Base-by-base conservation (phyloP, 2,888 invertebrate genomes). In the Eupithecia subumbrata region DNA sequence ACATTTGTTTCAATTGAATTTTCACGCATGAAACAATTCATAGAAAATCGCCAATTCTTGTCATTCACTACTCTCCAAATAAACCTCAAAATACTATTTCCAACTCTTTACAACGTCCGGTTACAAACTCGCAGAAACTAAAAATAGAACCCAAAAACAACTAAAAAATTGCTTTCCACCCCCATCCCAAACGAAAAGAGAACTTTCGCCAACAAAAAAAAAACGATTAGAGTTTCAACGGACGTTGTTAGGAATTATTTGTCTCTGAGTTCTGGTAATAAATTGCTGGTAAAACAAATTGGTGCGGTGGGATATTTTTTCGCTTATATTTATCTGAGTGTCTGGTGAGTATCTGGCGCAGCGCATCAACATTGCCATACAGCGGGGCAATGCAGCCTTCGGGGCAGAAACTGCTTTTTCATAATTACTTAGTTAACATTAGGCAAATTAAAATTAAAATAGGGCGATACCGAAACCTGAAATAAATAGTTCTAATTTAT, bases 121-220 rank as follows among this genome's bases (percentile, higher is more conserved):
- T 37, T 37, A 40, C 3, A 66, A 66, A 40, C 40, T 34, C 34
- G 11, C n/a, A 66, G n/a, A 40, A 66, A 4, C 37, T 16, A 66
- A 66, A 64, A 66, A 40, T 11, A n/a, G 1, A n/a, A n/a, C 9
- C 8, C n/a, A 66, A 68, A 43, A 45, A 63, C 25, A 69, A 30
- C 30, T n/a, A 69, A 69, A 69, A 71, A 77, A 66, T 60, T 66
- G 64, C 69, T 66, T 71, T 73, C 69, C 73, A n/a, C n/a, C 25
- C 11, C 71, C 73, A n/a, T 52, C 34, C 14, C 74, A 66, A 77
- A 77, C 72, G 66, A 74, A 76, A 74, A 66, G 68, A 52, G 43
- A 72, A 76, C 69, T 77, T 70, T 72, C 34, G 48, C 43, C 69
- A 70, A 72, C 72, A 56, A 72, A 74, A 74, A 76, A 76, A 16